Evolutionary conservation across 2,888 invertebrate genomes (phyloP).

Genomic region (Drosophila bunnanda): DNA sequence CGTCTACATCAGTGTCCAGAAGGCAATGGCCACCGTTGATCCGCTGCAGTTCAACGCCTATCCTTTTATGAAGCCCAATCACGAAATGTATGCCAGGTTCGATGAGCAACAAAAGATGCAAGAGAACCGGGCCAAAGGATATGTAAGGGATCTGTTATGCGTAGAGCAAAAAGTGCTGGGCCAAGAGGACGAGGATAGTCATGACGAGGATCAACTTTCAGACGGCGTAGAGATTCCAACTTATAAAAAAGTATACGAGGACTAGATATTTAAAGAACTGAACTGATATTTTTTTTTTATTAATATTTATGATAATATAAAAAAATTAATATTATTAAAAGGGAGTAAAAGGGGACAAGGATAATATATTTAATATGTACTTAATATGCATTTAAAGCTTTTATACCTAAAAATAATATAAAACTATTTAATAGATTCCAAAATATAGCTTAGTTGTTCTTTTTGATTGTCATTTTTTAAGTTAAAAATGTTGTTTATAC

Average conservation of each 20-base stretch:
- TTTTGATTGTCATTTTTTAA: not conserved
- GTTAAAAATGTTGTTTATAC: not conserved
- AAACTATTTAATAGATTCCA: not conserved
- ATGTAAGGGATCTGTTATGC: not conserved
- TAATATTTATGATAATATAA: not conserved
- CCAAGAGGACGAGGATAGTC: not conserved
- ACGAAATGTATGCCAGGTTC: conserved; percentile 40
- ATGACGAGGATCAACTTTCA: not conserved
- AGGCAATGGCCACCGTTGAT: conserved; percentile 26
- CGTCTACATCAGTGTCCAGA: conserved; percentile 52
- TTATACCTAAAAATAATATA: not conserved
- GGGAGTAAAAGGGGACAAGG: too few species aligned
- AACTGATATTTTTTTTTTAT: not conserved
- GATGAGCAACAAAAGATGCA: not conserved
- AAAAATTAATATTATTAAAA: not conserved
- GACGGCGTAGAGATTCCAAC: not conserved
- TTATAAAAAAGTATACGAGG: not conserved
- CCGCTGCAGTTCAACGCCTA: conserved; percentile 51
- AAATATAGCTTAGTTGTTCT: not conserved
- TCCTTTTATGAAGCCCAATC: conserved; percentile 54
- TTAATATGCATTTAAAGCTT: too few species aligned
- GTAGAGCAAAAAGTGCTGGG: not conserved
- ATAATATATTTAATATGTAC: not conserved
- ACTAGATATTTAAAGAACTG: not conserved
- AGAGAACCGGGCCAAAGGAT: not conserved